phyloP scores from a whole-genome alignment of 2,888 invertebrate genomes.

The Macroteleia sp. region DNA sequence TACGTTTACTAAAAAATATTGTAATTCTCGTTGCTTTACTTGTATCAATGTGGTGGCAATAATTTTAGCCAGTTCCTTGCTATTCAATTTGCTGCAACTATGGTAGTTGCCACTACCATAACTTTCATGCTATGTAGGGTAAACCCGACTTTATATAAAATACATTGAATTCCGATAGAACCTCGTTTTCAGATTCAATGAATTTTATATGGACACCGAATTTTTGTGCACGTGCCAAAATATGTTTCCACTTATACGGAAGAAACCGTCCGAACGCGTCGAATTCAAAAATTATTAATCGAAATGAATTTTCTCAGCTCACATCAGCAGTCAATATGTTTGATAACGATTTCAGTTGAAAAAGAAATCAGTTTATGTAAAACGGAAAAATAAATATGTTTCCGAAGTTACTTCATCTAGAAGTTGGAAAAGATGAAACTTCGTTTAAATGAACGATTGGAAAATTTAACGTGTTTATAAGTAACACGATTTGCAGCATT shows the following conservation, averaged over 20 bases:
- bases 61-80: conserved; percentile 4
- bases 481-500: too few species aligned
- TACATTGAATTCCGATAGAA: conserved; percentile 33
- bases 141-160: conserved; percentile 27
- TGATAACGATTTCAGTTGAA: conserved; percentile 6
- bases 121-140: conserved; percentile 11
- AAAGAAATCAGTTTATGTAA: conserved; percentile 3
- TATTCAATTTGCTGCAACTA: conserved; percentile 7
- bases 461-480: too few species aligned
- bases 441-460: too few species aligned
- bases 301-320: neutral
- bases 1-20: too few species aligned
- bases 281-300: conserved; percentile 7
- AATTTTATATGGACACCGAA: conserved; percentile 13
- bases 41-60: too few species aligned
- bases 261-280: neutral
- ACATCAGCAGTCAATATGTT: neutral
- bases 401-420: too few species aligned
- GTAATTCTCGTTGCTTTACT: too few species aligned
- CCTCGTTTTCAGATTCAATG: conserved; percentile 1
- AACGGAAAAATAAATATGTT: neutral
- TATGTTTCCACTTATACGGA: neutral
- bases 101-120: conserved; percentile 1
- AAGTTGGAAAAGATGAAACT: too few species aligned
- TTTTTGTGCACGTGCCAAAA: conserved; percentile 8